These are phyloP conservation scores for Erebia epiphron DNA, from an alignment of 2,888 invertebrate species.

Conservation along the genomic window DNA sequence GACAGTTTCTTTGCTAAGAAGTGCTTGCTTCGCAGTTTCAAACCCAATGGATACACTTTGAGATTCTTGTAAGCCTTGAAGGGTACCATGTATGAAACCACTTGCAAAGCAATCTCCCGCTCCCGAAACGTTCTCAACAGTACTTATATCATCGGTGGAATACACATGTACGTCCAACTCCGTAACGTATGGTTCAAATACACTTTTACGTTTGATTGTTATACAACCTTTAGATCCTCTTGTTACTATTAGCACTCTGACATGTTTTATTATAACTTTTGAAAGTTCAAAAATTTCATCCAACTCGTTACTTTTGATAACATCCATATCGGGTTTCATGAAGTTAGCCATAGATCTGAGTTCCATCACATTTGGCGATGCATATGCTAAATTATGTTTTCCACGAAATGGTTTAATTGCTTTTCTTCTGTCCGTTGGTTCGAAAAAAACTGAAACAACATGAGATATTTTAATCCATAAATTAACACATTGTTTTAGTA, in stretches of 20 bases:
- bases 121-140: slow-evolving; percentile 89
- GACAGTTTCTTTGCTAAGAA: slow-evolving; percentile 84
- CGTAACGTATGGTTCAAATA: slow-evolving; percentile 33
- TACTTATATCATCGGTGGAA: slow-evolving; percentile 58
- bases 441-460: slow-evolving; percentile 90
- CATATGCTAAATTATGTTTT: slow-evolving; percentile 78
- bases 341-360: slow-evolving; percentile 85
- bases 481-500: no score
- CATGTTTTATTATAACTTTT: slow-evolving; percentile 66
- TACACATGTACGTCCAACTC: slow-evolving; percentile 57
- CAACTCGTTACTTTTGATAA: slow-evolving; percentile 44
- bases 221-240: slow-evolving; percentile 84
- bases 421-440: slow-evolving; percentile 93
- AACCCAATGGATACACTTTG: slow-evolving; percentile 85
- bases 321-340: slow-evolving; percentile 59
- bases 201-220: slow-evolving; percentile 60
- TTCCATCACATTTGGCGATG: slow-evolving; percentile 93
- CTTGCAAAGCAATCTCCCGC: slow-evolving; percentile 91
- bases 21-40: slow-evolving; percentile 83
- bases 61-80: slow-evolving; percentile 80
- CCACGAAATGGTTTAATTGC: slow-evolving; percentile 87
- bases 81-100: slow-evolving; percentile 86
- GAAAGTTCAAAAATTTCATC: slow-evolving; percentile 57
- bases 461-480: background rate
- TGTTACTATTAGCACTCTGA: slow-evolving; percentile 85